Base-by-base conservation (phyloP, 2,797 vertebrate species). In the Petrocephalus sullivani region DNA sequence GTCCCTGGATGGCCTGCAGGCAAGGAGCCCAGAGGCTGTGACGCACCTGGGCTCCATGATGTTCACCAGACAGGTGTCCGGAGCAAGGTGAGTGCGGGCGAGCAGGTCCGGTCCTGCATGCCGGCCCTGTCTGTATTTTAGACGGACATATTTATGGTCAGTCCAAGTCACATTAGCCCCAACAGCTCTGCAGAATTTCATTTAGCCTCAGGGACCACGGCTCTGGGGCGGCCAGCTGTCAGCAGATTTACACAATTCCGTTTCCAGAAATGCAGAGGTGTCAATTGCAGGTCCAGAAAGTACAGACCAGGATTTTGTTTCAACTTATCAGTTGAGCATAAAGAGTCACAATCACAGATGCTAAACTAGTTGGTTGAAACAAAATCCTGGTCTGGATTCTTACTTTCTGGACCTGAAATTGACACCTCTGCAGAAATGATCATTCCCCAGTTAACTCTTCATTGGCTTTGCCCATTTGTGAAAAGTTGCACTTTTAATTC, bases 21-120 rank as follows among this genome's bases (percentile, higher is more conserved):
- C 94, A 4, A 89, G 91, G 21, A 92, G 91, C 12, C 92, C 93
- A 88, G 93, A 91, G 91, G 96, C 96, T 3, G 95, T 98, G 92
- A 99, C 98, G 46, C 97, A 98, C 87, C 96, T 99, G 75, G 98
- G 98, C 92, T 99, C 98, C 87, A 99, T 99, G 98, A 93, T 99
- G 91, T 99, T 99, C 93, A 99, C 97, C 87, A 96, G 98, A 92
- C 98, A 98, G 89, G 98, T 99, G 93, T 99, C 98, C 28, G 98
- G 98, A 92, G 98, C 98, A 90, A 98, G 98, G 98, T 99, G 92
- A 90, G 96, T 12, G 19, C 60, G 95, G 49, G 21, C 64, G 21
- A 16, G 23, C 28, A 3, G 19, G 54, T 37, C n/a, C 61, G 12
- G 61, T 3, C 9, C 9, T 67, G 61, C 67, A 14, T 41, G 5